Conservation (phyloP, 2,888 invertebrate species). For the Petrolisthes cinctipes region DNA sequence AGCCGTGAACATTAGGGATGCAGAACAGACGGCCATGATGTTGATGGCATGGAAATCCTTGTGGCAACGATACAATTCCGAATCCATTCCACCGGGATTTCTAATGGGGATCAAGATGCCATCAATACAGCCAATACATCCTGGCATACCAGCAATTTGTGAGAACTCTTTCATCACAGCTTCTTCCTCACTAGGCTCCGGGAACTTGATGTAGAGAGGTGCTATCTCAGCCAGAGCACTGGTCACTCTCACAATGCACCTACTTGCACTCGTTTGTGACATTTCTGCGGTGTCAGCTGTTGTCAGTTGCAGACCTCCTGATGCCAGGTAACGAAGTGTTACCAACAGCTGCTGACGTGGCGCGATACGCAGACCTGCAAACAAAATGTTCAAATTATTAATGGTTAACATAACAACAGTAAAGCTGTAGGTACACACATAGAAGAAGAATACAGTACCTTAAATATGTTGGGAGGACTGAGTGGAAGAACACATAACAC, state of each 20-base stretch:
- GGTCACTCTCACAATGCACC: neutral
- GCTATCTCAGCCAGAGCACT: neutral
- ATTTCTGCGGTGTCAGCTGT: conserved; percentile 4
- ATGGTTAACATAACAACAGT: neutral
- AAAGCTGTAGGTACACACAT: too few relatives aligned
- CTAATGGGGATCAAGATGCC: neutral
- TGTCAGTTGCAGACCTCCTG: conserved; percentile 4
- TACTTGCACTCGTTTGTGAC: neutral
- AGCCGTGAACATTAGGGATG: neutral
- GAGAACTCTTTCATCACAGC: neutral
- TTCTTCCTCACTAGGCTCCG: neutral
- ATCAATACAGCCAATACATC: neutral
- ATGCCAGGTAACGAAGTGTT: conserved; percentile 13
- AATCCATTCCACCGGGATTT: neutral
- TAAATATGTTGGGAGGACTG: too few relatives aligned
- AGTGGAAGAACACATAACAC: too few relatives aligned
- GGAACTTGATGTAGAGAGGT: neutral
- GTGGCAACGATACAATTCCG: neutral
- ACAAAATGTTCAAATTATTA: neutral
- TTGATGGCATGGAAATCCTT: neutral
- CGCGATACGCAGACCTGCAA: neutral
- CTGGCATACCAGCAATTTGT: conserved; percentile 6
- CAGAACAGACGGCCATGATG: conserved; percentile 15
- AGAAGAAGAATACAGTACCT: too few relatives aligned
- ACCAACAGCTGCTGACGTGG: neutral